Percentiles rank a stretch among this genome's conserved stretches.
phyloP scores from a whole-genome alignment of 2,113 vertebrate species.

The Platysteira castanea region DNA sequence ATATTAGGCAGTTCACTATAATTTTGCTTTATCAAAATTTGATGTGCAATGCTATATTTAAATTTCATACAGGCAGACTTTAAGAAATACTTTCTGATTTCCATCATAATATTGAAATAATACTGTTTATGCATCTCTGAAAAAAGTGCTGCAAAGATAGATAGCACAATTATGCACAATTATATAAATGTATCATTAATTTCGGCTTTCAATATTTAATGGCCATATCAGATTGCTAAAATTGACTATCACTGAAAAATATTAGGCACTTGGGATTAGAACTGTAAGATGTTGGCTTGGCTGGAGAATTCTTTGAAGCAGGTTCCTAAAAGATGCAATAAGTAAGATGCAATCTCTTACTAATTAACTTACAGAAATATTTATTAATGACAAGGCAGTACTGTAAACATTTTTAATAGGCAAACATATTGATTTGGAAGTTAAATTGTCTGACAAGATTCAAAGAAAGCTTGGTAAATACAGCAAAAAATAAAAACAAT shows the following conservation, averaged over 20 bases:
- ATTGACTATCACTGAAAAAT: conserved; percentile 49
- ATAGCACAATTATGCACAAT: conserved; percentile 57
- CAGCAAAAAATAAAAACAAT: neutral
- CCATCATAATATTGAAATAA: conserved; percentile 32
- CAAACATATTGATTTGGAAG: conserved; percentile 38
- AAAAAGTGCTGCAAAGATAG: conserved; percentile 48
- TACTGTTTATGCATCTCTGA: conserved; percentile 19
- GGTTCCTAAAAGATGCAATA: conserved; percentile 15
- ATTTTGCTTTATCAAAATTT: conserved; percentile 26
- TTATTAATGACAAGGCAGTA: conserved; percentile 36
- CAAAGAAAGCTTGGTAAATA: conserved; percentile 13
- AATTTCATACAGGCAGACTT: neutral
- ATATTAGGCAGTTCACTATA: neutral
- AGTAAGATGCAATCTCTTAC: conserved; percentile 23
- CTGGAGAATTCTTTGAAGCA: conserved; percentile 41
- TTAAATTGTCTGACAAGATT: neutral
- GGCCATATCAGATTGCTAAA: conserved; percentile 60
- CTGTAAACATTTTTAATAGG: conserved; percentile 43
- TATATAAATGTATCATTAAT: conserved; percentile 50
- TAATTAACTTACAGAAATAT: conserved; percentile 53
- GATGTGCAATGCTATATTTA: conserved; percentile 5
- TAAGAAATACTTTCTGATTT: conserved; percentile 2
- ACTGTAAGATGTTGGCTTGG: neutral
- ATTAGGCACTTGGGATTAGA: conserved; percentile 39
- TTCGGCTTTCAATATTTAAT: conserved; percentile 57